These are phyloP conservation scores for Indicator indicator DNA, from an alignment of 2,113 vertebrate species.

Conservation along the genomic window DNA sequence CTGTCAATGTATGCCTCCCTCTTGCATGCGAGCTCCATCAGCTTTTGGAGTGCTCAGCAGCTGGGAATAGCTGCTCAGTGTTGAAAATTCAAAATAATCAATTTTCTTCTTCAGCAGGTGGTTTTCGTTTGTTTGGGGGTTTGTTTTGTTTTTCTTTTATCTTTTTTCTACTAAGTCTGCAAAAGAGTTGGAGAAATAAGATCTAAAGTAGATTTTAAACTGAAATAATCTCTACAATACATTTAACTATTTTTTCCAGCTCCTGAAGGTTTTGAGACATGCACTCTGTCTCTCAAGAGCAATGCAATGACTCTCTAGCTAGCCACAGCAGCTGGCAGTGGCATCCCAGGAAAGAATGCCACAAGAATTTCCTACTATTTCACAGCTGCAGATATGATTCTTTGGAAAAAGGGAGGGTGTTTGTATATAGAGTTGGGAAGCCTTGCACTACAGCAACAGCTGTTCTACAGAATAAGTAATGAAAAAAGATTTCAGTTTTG, in stretches of 20 bases:
- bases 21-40: background rate
- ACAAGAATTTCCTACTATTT: background rate
- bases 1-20: background rate
- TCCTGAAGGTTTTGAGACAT: background rate
- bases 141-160: no score
- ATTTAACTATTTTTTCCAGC: background rate
- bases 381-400: background rate
- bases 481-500: background rate
- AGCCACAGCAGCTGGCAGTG: background rate
- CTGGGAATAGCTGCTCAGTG: background rate
- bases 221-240: background rate
- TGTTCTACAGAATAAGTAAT: background rate
- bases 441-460: background rate
- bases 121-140: no score
- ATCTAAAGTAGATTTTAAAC: background rate
- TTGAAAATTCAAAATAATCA: background rate
- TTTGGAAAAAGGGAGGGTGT: background rate
- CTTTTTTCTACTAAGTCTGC: background rate
- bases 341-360: background rate
- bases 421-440: background rate
- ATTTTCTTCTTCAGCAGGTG: conserved; percentile 1
- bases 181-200: background rate
- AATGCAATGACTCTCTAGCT: background rate
- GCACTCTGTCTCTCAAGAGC: background rate
- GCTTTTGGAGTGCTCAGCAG: background rate